A percentile compares a stretch with the other conserved stretches of the same genome.
phyloP scores from a whole-genome alignment of 2,888 invertebrate genomes.

The Eilema caniola region DNA sequence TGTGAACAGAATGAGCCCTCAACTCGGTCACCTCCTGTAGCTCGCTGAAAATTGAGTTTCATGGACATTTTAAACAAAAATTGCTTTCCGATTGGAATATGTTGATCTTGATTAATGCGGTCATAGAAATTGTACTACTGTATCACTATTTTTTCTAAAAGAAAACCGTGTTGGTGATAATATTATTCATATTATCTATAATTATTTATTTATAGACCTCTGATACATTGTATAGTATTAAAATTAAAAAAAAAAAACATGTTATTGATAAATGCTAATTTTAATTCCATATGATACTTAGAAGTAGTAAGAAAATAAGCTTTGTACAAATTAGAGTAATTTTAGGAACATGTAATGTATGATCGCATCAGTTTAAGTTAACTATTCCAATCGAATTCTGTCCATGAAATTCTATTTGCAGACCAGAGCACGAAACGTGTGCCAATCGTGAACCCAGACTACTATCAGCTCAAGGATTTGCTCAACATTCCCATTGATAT shows the following conservation, averaged over 20 bases:
- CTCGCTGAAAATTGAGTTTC: constrained; percentile 25
- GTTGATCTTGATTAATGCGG: neutral
- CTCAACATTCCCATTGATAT: constrained; percentile 52
- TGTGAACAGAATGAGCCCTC: neutral
- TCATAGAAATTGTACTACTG: neutral
- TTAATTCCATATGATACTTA: neutral
- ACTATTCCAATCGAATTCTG: constrained; percentile 18
- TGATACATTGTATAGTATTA: neutral
- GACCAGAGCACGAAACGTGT: constrained; percentile 22
- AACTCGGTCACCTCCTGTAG: neutral
- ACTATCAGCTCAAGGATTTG: constrained; percentile 35
- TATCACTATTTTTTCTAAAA: neutral
- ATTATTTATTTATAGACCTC: neutral
- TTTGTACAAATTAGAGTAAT: neutral
- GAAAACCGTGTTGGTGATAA: neutral
- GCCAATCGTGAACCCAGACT: constrained; percentile 23
- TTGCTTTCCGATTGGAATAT: constrained; percentile 24
- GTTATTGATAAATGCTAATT: neutral
- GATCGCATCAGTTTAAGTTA: neutral
- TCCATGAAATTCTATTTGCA: constrained; percentile 31
- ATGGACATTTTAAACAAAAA: constrained; percentile 17
- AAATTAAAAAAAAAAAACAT: too few relatives aligned
- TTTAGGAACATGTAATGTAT: neutral
- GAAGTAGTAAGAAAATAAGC: neutral
- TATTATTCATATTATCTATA: neutral